Percentiles rank a stretch among this genome's conserved stretches.
phyloP scores from a whole-genome alignment of 1,140 invertebrate genomes.

The Arion vulgaris region DNA sequence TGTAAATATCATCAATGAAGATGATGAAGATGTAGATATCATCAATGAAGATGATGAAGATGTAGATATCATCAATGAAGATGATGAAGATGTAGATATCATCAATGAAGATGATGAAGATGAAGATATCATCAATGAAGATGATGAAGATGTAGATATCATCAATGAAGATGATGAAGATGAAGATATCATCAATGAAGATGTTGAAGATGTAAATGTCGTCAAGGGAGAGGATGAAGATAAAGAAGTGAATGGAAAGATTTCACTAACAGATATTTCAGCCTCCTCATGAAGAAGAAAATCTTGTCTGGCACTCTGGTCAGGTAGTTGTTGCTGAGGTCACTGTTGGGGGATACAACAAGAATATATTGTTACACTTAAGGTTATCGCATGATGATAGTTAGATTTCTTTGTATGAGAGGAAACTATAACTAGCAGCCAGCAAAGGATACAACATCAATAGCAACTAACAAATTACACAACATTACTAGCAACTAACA shows the following conservation, averaged over 20 bases:
- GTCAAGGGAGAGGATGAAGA: not conserved
- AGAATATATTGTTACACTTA: too few relatives aligned
- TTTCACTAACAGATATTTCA: constrained; percentile 51
- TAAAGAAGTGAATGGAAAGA: not conserved
- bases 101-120: not conserved
- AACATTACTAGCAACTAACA: too few relatives aligned
- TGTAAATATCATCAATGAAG: not conserved
- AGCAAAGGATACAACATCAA: too few relatives aligned
- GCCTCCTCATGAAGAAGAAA: constrained; percentile 48
- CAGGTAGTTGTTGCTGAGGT: constrained; percentile 54
- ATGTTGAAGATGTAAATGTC: too few relatives aligned
- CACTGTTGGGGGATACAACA: constrained; percentile 39
- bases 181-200: constrained; percentile 14
- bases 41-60: not conserved
- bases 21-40: not conserved
- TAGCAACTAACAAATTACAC: too few relatives aligned
- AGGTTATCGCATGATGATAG: too few relatives aligned
- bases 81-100: constrained; percentile 19
- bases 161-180: not conserved
- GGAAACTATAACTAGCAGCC: too few relatives aligned
- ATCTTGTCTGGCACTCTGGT: constrained; percentile 41
- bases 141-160: not conserved
- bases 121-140: too few relatives aligned
- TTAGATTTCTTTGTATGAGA: too few relatives aligned
- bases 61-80: not conserved